Evolutionary conservation across 2,797 vertebrate genomes (phyloP).

Genomic region (Macropus fuliginosus): DNA sequence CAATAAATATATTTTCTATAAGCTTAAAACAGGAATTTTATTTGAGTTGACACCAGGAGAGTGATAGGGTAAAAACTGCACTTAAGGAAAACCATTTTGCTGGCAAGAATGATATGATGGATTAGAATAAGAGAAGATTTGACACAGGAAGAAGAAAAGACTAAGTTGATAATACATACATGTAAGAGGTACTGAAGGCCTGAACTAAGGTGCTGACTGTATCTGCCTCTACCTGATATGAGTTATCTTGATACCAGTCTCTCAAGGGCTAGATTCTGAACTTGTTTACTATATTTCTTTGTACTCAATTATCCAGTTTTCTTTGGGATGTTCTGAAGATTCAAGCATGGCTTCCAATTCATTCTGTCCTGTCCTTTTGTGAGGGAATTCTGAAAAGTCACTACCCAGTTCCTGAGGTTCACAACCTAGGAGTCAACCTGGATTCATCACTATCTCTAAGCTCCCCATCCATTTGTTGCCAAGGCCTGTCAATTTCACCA

Average conservation of each 20-base stretch:
- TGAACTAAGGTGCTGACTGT: too few species aligned
- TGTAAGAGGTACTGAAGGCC: too few species aligned
- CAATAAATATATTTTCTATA: too few species aligned
- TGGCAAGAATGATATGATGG: too few species aligned
- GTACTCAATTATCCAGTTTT: background rate
- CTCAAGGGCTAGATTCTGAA: background rate
- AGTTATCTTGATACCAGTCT: background rate
- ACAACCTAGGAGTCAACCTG: background rate
- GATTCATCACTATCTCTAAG: background rate
- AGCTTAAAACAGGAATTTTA: too few species aligned
- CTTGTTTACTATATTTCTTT: background rate
- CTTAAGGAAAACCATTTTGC: too few species aligned
- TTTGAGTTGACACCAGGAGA: too few species aligned
- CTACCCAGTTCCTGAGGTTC: background rate
- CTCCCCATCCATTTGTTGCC: background rate
- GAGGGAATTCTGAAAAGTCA: background rate
- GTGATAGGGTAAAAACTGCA: too few species aligned
- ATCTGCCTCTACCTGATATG: background rate
- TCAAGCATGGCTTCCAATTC: background rate
- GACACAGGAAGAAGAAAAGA: too few species aligned
- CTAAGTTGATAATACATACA: too few species aligned
- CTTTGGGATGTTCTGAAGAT: background rate
- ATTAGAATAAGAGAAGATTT: too few species aligned
- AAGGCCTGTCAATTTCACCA: background rate
- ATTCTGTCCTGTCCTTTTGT: background rate